These are phyloP conservation scores for Brachyptera putata DNA, from an alignment of 2,888 invertebrate genomes.

Conservation along the genomic window DNA sequence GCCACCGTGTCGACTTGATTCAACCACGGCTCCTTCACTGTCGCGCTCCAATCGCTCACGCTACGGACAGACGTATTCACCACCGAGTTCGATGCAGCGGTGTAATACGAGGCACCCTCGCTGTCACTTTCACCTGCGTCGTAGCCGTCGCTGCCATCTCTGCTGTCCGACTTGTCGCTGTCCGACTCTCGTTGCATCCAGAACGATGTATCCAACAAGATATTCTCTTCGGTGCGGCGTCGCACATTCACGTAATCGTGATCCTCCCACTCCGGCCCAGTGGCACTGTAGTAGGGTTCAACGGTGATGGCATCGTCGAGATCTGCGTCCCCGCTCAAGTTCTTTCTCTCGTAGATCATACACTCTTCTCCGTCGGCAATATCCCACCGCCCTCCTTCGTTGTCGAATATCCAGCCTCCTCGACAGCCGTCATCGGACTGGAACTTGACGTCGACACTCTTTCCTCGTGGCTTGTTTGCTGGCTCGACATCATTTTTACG, in stretches of 20 bases:
- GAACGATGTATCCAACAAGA: neutral
- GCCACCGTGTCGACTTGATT: neutral
- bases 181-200: neutral
- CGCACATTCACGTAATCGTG: neutral
- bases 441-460: no score
- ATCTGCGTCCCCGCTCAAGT: neutral
- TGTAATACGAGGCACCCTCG: conserved; percentile 9
- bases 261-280: neutral
- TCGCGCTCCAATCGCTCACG: no score
- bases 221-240: no score
- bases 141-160: neutral
- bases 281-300: no score
- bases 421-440: no score
- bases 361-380: neutral
- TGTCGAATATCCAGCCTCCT: no score
- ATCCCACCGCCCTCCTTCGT: neutral
- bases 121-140: conserved; percentile 7
- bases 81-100: no score
- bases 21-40: no score
- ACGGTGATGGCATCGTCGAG: neutral
- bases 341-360: neutral
- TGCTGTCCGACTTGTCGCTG: no score
- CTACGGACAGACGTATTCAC: no score
- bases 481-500: conserved; percentile 3
- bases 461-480: neutral